phyloP scores from a whole-genome alignment of 2,888 invertebrate genomes.

The Caradrina clavipalpis region DNA sequence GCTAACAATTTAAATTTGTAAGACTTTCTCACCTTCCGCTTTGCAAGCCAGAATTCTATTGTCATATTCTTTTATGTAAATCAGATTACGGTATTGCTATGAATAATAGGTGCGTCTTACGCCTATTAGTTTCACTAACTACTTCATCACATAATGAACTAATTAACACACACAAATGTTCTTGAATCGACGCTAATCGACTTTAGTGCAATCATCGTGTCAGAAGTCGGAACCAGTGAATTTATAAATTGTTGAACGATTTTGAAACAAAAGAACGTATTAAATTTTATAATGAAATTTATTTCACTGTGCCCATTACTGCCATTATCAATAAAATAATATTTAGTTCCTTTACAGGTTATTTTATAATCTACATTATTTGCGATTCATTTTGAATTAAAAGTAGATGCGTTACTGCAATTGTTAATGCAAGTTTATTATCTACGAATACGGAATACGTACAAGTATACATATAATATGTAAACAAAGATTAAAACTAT shows the following conservation, averaged over 20 bases:
- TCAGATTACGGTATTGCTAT: neutral
- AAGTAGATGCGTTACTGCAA: too few relatives aligned
- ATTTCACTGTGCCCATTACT: neutral
- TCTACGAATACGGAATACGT: too few relatives aligned
- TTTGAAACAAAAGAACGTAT: neutral
- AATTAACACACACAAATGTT: constrained; percentile 15
- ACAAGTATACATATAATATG: too few relatives aligned
- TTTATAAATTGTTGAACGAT: neutral
- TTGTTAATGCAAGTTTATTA: too few relatives aligned
- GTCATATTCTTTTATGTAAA: constrained; percentile 2
- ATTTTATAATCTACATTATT: constrained; percentile 1
- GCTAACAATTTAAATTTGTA: too few relatives aligned
- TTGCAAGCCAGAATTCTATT: constrained; percentile 3
- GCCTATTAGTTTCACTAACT: constrained; percentile 53
- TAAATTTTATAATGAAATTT: neutral
- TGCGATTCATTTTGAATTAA: constrained; percentile 1
- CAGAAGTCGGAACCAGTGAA: neutral
- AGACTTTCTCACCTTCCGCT: neutral
- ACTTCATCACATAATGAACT: constrained; percentile 21
- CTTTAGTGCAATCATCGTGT: constrained; percentile 6
- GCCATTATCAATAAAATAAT: neutral
- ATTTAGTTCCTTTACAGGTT: neutral
- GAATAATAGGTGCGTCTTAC: constrained; percentile 16
- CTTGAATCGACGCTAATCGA: constrained; percentile 20
- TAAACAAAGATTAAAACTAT: too few relatives aligned